Base-by-base conservation (phyloP, 2,797 vertebrate genomes). In the Malurus splendens region DNA sequence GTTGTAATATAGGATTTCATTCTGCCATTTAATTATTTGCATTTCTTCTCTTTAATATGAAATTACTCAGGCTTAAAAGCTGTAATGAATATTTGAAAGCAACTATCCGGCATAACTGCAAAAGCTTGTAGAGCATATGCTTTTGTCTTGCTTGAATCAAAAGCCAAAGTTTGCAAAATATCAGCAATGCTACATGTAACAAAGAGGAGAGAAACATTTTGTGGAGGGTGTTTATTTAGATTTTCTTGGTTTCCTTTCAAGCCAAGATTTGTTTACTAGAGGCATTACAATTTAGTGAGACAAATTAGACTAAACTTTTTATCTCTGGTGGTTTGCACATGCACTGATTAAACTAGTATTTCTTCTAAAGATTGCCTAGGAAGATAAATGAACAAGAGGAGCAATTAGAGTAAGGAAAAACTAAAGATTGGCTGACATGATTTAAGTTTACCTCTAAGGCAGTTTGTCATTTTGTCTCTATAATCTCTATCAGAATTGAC, bases 401-500 rank as follows among this genome's bases (percentile, higher is more conserved):
- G 97, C 97, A 98, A 98, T 98, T 98, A 98, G 97, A 96, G 96
- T 97, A 96, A 96, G 97, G 97, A 98, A 98, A 98, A 98, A 98
- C 97, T 98, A 97, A 98, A 98, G 98, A 98, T 98, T 97, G 97
- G 95, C 97, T 97, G 98, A 98, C 98, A 96, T 98, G 97, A 98
- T 98, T 98, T 98, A 98, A 97, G 96, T 97, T 97, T 97, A 96
- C 96, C 94, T 87, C 95, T 96, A 96, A 97, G 93, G 97, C 96
- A 97, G 94, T 98, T 98, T 97, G 98, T 98, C 97, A 98, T 98
- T 97, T 98, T 98, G 97, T 98, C 97, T 97, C 96, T 97, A 97
- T 97, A 98, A 98, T 97, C 97, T 98, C 97, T 98, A 98, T 98
- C 97, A 98, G 97, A 98, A 98, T 98, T 98, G 98, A 98, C 97